Conservation (phyloP, 2,113 vertebrate genomes). For the Opisthocomus hoazin region DNA sequence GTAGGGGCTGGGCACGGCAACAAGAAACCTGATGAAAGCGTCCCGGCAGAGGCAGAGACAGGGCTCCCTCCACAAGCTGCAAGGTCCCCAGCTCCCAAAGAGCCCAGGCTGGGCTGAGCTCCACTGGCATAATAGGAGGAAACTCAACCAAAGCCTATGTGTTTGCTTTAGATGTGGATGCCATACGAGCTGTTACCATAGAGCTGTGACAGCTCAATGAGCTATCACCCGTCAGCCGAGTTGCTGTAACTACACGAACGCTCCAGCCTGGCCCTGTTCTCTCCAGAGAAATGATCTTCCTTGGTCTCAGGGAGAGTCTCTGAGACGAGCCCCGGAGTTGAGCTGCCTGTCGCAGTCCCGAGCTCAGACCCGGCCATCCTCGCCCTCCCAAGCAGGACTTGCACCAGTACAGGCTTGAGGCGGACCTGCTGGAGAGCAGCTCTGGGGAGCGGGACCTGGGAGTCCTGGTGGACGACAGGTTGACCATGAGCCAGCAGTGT, state of each 20-base stretch:
- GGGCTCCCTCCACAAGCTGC: background rate
- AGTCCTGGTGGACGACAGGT: no score
- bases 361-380: background rate
- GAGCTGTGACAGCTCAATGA: slow-evolving; percentile 7
- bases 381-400: background rate
- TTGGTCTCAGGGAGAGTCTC: fast-evolving
- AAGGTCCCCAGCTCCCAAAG: background rate
- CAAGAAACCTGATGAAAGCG: background rate
- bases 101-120: background rate
- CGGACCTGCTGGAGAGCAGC: no score
- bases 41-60: background rate
- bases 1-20: background rate
- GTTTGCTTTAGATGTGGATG: background rate
- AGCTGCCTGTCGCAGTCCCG: background rate
- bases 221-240: background rate
- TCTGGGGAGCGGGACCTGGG: no score
- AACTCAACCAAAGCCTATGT: background rate
- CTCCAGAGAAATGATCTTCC: background rate
- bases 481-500: no score
- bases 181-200: background rate
- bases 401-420: no score
- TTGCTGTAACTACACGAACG: fast-evolving
- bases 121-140: background rate
- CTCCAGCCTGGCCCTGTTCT: background rate
- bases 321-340: fast-evolving